Evolutionary conservation across 2,797 vertebrate genomes (phyloP), one percentile per base, ranked within the genome.

Genomic region (Pangasius mekongensis): DNA sequence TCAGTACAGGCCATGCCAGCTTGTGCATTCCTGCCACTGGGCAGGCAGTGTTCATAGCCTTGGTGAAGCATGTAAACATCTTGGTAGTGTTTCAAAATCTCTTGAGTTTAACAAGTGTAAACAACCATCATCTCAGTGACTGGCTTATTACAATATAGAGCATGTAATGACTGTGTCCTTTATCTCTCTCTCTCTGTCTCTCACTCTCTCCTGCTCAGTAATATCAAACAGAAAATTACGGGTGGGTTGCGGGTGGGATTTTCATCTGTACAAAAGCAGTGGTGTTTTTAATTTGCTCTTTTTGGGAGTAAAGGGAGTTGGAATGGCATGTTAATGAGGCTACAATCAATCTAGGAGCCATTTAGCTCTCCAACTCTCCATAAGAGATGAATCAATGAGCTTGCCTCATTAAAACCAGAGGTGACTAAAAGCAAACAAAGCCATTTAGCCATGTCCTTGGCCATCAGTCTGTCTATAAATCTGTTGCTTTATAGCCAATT

Each of bases 331-430:
- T 36, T 69, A 84, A 84, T 69, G n/a, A 84, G 64, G 20, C n/a
- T 24, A 69, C 30, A 54, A 49, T 84, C 47, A 14, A 67, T 52
- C 18, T 11, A 36, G 47, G 62, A 67, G 10, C 20, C 18, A 69
- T 71, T 64, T 84, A 69, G 20, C n/a, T 36, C 30, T 54, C 30
- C 6, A 13, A 24, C 47, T 84, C 4, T 67, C n/a, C 82, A 84
- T 84, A 84, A 49, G 14, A 24, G 36, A 64, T 56, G 8, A 62
- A 9, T 47, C 54, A 76, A 13, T 80, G 64, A 36, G 62, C 49
- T 60, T 56, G 20, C 24, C 33, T 89, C n/a, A 82, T 82, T 89
- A 89, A 81, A 87, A 84, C 43, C 22, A 43, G 56, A 86, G 49
- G 80, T 24, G 80, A 66, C n/a, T 83, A 73, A 62, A 73, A 74